phyloP scores from a whole-genome alignment of 1,140 invertebrate genomes.

The Drosophila eugracilis region DNA sequence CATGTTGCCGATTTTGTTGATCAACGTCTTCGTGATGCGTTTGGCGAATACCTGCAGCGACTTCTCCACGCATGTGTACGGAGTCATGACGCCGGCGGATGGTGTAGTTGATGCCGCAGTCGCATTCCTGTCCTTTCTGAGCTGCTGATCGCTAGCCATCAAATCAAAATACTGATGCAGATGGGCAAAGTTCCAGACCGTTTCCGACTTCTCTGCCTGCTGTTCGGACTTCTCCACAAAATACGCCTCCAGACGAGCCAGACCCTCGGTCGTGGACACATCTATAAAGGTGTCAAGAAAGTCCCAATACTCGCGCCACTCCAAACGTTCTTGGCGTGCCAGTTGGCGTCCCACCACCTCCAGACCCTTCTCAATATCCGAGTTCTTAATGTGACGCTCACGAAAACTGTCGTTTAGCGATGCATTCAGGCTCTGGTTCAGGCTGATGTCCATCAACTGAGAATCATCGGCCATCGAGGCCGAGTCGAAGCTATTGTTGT shows the following conservation, averaged over 20 bases:
- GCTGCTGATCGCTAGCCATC: constrained; percentile 18
- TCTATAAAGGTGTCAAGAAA: constrained; percentile 93
- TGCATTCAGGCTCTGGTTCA: constrained; percentile 15
- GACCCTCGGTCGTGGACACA: constrained; percentile 89
- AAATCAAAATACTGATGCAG: constrained; percentile 49
- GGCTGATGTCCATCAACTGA: not conserved
- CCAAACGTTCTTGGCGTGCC: constrained; percentile 90
- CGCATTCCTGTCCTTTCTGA: not conserved
- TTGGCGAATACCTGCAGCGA: constrained; percentile 89
- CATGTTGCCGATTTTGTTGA: constrained; percentile 79
- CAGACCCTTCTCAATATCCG: constrained; percentile 93
- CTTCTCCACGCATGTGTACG: constrained; percentile 88
- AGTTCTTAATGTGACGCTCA: constrained; percentile 87
- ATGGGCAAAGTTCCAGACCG: constrained; percentile 24
- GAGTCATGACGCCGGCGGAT: constrained; percentile 37
- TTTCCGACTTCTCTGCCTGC: constrained; percentile 26
- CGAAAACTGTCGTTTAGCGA: constrained; percentile 60
- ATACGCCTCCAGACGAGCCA: constrained; percentile 90
- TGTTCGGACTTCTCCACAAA: constrained; percentile 86
- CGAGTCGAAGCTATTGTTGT: constrained; percentile 2
- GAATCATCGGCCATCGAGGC: constrained; percentile 3
- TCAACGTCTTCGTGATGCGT: constrained; percentile 86
- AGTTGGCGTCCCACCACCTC: constrained; percentile 92
- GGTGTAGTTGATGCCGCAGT: not conserved
- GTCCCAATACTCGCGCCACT: constrained; percentile 97